Evolutionary conservation across 2,797 vertebrate genomes (phyloP).

Genomic region (Mycteria americana): DNA sequence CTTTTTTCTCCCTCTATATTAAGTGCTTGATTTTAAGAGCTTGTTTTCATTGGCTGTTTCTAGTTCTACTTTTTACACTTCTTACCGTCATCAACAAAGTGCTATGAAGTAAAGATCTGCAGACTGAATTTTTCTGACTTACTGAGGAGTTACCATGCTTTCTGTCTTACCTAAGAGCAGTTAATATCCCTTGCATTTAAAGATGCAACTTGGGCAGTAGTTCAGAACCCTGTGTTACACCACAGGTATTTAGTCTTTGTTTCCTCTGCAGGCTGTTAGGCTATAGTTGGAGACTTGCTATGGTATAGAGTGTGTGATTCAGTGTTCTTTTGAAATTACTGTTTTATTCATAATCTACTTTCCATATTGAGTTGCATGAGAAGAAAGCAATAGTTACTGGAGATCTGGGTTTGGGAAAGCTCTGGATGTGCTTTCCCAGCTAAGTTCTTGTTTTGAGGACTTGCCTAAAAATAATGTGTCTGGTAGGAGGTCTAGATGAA

Average conservation of each 20-base stretch:
- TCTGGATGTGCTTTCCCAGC: not conserved
- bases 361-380: not conserved
- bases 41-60: not conserved
- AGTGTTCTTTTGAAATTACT: not conserved
- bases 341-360: not conserved
- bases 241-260: accelerated
- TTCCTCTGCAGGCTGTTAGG: not conserved
- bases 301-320: not conserved
- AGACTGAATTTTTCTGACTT: not conserved
- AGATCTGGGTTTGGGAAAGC: not conserved
- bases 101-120: not conserved
- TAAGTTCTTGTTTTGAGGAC: not conserved
- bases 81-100: not conserved
- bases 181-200: not conserved
- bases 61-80: not conserved
- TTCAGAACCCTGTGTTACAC: not conserved
- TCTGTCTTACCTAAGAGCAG: not conserved
- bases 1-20: not conserved
- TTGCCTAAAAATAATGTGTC: not conserved
- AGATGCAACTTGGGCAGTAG: not conserved
- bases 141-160: not conserved
- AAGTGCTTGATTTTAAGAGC: not conserved
- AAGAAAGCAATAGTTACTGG: not conserved
- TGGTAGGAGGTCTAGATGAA: not conserved
- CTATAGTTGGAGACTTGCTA: not conserved